Evolutionary conservation across 2,113 vertebrate species (phyloP).

Genomic region (Alosa alosa): DNA sequence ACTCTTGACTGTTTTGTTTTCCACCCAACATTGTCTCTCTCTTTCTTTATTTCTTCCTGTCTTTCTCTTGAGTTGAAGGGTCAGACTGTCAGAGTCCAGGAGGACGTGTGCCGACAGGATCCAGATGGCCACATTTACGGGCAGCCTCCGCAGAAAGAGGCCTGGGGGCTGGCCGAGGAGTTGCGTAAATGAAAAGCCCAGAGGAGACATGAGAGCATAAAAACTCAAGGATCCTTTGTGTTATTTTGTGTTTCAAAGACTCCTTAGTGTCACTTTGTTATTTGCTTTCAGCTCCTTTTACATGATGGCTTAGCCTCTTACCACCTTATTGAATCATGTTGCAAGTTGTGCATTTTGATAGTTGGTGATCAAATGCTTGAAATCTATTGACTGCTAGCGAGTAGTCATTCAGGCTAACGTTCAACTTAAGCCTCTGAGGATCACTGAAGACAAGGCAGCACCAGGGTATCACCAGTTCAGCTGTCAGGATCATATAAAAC

Average conservation of each 20-base stretch:
- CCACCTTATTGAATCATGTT: background rate
- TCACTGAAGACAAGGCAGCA: background rate
- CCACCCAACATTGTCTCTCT: background rate
- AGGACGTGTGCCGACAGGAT: background rate
- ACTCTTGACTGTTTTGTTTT: background rate
- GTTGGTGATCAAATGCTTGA: background rate
- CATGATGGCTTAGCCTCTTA: background rate
- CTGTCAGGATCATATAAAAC: background rate
- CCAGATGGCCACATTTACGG: constrained; percentile 1
- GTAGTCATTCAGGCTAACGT: background rate
- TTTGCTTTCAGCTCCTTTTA: background rate
- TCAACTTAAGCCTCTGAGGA: background rate
- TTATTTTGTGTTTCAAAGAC: background rate
- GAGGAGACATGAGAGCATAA: background rate
- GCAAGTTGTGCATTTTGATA: background rate
- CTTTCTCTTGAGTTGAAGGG: background rate
- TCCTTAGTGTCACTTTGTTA: background rate
- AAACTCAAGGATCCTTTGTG: background rate
- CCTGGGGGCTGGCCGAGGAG: background rate
- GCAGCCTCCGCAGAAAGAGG: background rate
- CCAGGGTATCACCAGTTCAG: background rate
- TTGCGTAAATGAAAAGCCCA: background rate
- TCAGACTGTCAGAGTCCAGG: background rate
- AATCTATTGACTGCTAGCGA: background rate
- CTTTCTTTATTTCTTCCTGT: background rate